Conservation (phyloP, 2,888 invertebrate genomes). For the Operophtera brumata region DNA sequence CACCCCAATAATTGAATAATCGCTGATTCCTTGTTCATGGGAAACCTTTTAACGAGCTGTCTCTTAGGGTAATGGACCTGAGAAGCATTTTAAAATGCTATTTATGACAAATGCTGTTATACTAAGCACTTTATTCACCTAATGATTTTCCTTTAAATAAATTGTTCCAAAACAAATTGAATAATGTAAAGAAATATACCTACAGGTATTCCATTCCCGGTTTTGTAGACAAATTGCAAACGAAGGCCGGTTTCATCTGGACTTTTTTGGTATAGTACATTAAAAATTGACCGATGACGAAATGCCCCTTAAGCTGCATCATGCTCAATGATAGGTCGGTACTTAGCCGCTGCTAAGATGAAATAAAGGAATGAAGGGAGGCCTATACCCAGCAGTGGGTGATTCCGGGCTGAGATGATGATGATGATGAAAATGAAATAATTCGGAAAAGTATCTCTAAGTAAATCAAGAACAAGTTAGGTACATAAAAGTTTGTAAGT, state of each 20-base stretch:
- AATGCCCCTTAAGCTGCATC: too few species aligned
- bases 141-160: background rate
- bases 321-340: background rate
- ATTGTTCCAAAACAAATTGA: too few species aligned
- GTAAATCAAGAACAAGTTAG: background rate
- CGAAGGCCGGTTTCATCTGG: background rate
- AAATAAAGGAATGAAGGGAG: background rate
- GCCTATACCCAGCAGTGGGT: too few species aligned
- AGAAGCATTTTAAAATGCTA: background rate
- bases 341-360: background rate
- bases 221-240: background rate
- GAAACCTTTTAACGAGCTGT: background rate
- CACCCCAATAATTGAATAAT: background rate
- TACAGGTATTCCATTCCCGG: too few species aligned
- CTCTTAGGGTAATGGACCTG: background rate
- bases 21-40: background rate
- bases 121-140: too few species aligned
- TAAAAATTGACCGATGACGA: too few species aligned
- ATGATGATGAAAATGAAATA: slow-evolving; percentile 3
- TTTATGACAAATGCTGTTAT: background rate
- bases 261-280: too few species aligned
- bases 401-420: background rate
- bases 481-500: too few species aligned
- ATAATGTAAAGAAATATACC: too few species aligned
- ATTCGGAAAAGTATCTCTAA: background rate